phyloP scores from a whole-genome alignment of 1,140 invertebrate species.

The Bombus soroeensis region DNA sequence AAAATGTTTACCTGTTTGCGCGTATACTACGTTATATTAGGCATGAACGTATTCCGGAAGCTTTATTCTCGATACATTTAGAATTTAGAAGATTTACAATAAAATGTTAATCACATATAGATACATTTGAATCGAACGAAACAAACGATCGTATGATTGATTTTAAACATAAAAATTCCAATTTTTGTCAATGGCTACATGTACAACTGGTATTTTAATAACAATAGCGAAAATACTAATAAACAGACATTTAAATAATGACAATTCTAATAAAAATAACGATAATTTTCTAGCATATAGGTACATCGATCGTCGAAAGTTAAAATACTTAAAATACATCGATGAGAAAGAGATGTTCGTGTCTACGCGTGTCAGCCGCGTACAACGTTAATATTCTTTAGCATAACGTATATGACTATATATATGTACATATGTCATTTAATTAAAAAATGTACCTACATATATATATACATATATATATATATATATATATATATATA shows the following conservation, averaged over 20 bases:
- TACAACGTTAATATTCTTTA: not conserved
- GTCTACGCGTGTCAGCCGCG: not conserved
- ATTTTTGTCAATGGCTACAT: not conserved
- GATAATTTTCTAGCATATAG: not conserved
- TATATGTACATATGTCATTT: not conserved
- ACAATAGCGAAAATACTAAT: not conserved
- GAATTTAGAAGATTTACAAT: not conserved
- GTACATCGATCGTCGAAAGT: not conserved
- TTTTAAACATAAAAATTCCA: not conserved
- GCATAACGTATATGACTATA: not conserved
- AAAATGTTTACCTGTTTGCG: not conserved
- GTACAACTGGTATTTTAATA: not conserved
- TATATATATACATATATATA: not conserved
- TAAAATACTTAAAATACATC: not conserved
- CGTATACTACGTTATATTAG: no score
- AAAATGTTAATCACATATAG: not conserved
- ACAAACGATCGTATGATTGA: not conserved
- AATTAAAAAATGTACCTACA: not conserved
- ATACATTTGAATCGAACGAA: not conserved
- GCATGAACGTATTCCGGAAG: no score
- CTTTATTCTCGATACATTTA: no score
- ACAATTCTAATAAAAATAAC: not conserved
- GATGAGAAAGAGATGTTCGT: not conserved
- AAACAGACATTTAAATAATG: not conserved
- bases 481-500: not conserved